These are phyloP conservation scores for Dromaius novaehollandiae DNA, from an alignment of 2,113 vertebrate genomes.

Conservation along the genomic window DNA sequence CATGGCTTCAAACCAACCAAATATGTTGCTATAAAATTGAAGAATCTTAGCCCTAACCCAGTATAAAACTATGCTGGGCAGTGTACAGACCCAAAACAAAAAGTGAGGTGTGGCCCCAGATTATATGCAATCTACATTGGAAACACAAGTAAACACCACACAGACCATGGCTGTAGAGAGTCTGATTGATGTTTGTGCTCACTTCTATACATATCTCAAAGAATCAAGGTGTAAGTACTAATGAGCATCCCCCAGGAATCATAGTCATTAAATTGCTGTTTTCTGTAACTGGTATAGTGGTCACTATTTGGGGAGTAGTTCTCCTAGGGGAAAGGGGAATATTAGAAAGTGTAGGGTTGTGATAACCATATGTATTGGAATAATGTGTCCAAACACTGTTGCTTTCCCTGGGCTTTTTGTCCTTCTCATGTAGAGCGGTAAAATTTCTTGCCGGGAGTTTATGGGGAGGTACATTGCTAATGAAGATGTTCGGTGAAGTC, in stretches of 20 bases:
- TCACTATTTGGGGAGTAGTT: neutral
- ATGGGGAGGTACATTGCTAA: neutral
- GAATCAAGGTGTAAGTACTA: neutral
- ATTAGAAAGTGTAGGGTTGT: neutral
- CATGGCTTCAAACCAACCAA: neutral
- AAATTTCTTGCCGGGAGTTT: neutral
- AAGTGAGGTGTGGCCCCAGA: neutral
- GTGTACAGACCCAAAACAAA: neutral
- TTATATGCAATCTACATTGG: neutral
- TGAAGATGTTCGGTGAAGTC: neutral
- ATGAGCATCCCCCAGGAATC: neutral
- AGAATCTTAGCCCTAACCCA: neutral
- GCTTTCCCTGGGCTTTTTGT: neutral
- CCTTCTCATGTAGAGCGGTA: neutral
- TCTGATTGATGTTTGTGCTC: neutral
- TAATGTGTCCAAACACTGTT: neutral
- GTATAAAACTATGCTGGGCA: neutral
- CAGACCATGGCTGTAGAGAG: neutral
- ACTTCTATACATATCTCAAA: neutral
- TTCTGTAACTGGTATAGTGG: neutral
- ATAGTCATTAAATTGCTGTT: neutral
- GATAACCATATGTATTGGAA: neutral
- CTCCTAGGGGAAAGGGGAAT: neutral
- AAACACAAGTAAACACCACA: neutral
- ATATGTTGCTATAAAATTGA: neutral